Conservation (phyloP, 2,113 vertebrate species). For the Aix galericulata region DNA sequence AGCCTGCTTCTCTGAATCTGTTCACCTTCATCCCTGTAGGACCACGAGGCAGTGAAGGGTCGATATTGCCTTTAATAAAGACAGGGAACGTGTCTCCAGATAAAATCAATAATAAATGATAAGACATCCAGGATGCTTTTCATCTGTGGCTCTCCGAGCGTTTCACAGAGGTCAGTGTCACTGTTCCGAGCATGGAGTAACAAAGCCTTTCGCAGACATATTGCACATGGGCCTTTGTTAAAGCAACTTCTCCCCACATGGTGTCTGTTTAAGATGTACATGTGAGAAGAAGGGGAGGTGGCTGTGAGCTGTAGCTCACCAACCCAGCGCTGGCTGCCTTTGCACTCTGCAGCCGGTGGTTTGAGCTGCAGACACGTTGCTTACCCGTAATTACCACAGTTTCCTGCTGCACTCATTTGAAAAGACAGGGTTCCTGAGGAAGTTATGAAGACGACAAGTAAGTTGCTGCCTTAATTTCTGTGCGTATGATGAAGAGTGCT, state of each 20-base stretch:
- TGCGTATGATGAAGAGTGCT: neutral
- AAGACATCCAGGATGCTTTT: neutral
- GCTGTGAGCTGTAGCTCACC: neutral
- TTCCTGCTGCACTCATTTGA: constrained; percentile 76
- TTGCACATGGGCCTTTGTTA: neutral
- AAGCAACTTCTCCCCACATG: neutral
- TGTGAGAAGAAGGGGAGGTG: constrained; percentile 2
- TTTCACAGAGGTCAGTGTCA: neutral
- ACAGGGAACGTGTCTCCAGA: neutral
- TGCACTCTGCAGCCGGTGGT: constrained; percentile 32
- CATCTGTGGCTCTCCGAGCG: neutral
- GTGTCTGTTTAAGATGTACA: neutral
- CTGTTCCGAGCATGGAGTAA: neutral
- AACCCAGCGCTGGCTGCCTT: neutral
- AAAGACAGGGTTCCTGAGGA: constrained; percentile 66
- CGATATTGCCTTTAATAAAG: neutral
- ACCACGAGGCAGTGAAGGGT: neutral
- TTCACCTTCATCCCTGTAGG: neutral
- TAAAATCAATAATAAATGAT: neutral
- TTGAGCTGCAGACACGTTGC: neutral
- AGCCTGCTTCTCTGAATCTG: neutral
- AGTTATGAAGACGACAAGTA: constrained; percentile 75
- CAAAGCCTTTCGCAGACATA: neutral
- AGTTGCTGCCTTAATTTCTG: constrained; percentile 59
- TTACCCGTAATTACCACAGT: constrained; percentile 56